Conservation (phyloP, 2,113 vertebrate species). For the Petroica traversi region DNA sequence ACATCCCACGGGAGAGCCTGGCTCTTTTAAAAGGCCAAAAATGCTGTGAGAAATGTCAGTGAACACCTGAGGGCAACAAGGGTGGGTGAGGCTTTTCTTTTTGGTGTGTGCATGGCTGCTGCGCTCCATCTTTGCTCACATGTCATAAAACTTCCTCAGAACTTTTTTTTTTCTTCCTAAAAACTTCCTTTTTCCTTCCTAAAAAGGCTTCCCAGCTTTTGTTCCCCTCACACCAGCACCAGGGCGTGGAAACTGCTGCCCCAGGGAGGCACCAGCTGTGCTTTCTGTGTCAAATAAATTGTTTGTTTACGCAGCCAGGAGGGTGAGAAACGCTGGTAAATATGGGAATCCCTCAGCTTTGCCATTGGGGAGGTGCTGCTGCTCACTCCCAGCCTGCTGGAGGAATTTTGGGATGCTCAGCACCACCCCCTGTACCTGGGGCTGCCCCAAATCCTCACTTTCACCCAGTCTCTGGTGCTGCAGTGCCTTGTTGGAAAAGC, state of each 20-base stretch:
- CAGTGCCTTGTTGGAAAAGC: not conserved
- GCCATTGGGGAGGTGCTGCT: not conserved
- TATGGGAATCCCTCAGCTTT: not conserved
- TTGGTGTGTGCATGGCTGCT: not conserved
- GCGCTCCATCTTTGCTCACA: not conserved
- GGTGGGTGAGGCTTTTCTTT: not conserved
- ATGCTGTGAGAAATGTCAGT: not conserved
- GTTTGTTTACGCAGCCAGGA: not conserved
- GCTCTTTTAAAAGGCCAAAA: not conserved
- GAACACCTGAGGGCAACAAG: not conserved
- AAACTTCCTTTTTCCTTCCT: not conserved
- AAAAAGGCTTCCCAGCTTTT: not conserved
- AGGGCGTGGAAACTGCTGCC: not conserved
- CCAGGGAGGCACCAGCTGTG: not conserved
- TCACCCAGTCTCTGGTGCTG: not conserved
- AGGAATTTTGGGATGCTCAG: not conserved
- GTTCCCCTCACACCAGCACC: not conserved
- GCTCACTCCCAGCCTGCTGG: not conserved
- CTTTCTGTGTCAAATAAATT: not conserved
- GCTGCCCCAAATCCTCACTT: not conserved
- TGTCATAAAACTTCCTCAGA: not conserved
- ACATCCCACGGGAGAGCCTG: rapidly evolving
- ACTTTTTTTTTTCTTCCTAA: not conserved
- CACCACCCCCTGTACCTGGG: not conserved
- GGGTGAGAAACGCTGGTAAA: not conserved